Evolutionary conservation across 1,140 invertebrate genomes (phyloP), one percentile per base, ranked within the genome.

Genomic region (Gonatopus flavifemur): DNA sequence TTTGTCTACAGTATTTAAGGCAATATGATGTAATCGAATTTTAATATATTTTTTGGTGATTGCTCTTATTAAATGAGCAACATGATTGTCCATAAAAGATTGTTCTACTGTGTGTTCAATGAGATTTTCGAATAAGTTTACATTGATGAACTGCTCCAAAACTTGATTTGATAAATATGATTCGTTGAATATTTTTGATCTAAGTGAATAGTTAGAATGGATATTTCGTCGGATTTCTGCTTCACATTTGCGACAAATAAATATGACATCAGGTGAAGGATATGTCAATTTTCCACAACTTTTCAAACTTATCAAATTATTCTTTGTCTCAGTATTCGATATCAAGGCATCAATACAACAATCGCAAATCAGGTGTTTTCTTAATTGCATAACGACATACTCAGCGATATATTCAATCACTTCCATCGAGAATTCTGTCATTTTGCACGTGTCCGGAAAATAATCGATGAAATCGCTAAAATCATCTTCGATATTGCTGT

Each of bases 31-130:
- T 9, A 37, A 15, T 15, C 3, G n/a, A 15, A 37, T 18, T 37
- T 37, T 37, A 37, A 37, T 19, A 37, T 37, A 37, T 37, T 18
- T 37, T 37, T 15, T 13, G 18, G 16, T 16, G n/a, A 37, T 37
- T 9, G 3, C 10, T 37, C 8, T 13, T 9, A 37, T 16, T 18
- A 37, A 37, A 37, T 37, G 35, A 16, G 18, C 18, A 15, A 15
- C 35, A 37, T 37, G 35, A 37, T 37, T 37, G n/a, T 37, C 35
- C 16, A 37, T 15, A 16, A 18, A 10, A 13, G 10, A 15, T 37
- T 37, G 35, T 10, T 37, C 3, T 15, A 3, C n/a, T n/a, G 35
- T 15, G 18, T 37, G n/a, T 10, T 37, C 18, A 15, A 7, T 28
- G 6, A 28, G 12, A 6, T 6, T 28, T 28, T 28, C 25, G 12